A percentile compares a stretch with the other conserved stretches of the same genome.
These are phyloP conservation scores for Dasypolia templi DNA, from an alignment of 2,888 invertebrate genomes.

Conservation along the genomic window DNA sequence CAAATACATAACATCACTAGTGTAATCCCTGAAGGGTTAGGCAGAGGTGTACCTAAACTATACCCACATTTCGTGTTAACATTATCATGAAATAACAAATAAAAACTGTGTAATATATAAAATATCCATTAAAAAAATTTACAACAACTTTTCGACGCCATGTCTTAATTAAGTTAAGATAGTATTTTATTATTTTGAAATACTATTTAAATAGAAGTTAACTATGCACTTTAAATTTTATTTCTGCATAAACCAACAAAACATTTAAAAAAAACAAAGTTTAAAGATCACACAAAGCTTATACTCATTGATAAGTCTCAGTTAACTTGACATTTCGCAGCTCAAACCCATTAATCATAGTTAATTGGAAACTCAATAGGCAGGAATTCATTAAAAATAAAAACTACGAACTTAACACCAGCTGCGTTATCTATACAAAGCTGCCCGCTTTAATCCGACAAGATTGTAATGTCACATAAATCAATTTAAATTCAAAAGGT, in stretches of 20 bases:
- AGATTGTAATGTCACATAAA: constrained; percentile 72
- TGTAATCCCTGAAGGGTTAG: no score
- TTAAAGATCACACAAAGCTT: neutral
- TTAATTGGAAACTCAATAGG: constrained; percentile 58
- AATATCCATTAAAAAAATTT: neutral
- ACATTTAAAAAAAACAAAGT: neutral
- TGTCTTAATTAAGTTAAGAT: neutral
- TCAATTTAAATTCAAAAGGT: constrained; percentile 71
- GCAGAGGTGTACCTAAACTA: no score
- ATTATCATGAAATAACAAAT: neutral
- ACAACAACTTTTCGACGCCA: no score
- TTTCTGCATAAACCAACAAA: neutral
- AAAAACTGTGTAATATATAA: neutral
- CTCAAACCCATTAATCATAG: constrained; percentile 57
- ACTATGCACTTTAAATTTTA: neutral
- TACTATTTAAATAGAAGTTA: neutral
- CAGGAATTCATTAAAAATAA: constrained; percentile 64
- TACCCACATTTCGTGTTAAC: no score
- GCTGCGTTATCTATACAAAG: constrained; percentile 64
- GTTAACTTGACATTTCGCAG: constrained; percentile 41
- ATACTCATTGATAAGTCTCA: constrained; percentile 36
- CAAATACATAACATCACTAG: no score
- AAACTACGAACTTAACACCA: constrained; percentile 61
- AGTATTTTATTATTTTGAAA: neutral
- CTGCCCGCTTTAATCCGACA: constrained; percentile 65